phyloP scores from a whole-genome alignment of 1,140 invertebrate genomes.

The Probaryconus sp. region DNA sequence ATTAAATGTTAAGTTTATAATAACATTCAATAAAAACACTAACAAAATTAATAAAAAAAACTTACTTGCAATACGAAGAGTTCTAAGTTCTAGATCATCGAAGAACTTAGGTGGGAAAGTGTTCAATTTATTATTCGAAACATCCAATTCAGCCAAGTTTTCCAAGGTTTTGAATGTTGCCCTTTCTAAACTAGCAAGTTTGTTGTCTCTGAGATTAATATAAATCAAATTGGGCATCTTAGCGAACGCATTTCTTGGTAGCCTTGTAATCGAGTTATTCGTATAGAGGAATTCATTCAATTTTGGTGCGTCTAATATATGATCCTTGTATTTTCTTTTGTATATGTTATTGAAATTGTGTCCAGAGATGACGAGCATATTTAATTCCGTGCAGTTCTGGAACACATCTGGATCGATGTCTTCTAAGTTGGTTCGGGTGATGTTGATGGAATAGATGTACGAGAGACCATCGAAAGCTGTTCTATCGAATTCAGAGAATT shows the following conservation, averaged over 20 bases:
- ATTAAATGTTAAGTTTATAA: background rate
- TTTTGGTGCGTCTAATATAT: conserved; percentile 80
- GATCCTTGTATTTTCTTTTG: conserved; percentile 73
- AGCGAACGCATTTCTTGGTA: conserved; percentile 80
- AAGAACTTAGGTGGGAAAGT: conserved; percentile 81
- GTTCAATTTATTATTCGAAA: conserved; percentile 82
- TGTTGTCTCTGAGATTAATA: conserved; percentile 82
- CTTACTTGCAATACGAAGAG: conserved; percentile 76
- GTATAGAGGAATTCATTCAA: conserved; percentile 84
- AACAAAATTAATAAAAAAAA: conserved; percentile 5
- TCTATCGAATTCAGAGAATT: conserved; percentile 70
- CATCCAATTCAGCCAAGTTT: conserved; percentile 82
- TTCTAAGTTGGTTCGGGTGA: conserved; percentile 82
- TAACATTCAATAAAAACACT: conserved; percentile 1
- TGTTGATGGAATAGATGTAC: conserved; percentile 82
- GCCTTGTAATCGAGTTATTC: conserved; percentile 81
- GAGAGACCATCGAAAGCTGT: conserved; percentile 83
- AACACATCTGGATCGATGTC: conserved; percentile 83
- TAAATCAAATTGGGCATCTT: conserved; percentile 82
- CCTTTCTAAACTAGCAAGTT: conserved; percentile 80
- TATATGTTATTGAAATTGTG: conserved; percentile 81
- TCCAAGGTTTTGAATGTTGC: conserved; percentile 80
- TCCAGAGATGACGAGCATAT: conserved; percentile 82
- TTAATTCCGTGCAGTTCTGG: conserved; percentile 81
- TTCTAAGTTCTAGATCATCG: conserved; percentile 80